Evolutionary conservation across 2,113 vertebrate genomes (phyloP), one percentile per base, ranked within the genome.

Genomic region (Pleuronectes platessa): DNA sequence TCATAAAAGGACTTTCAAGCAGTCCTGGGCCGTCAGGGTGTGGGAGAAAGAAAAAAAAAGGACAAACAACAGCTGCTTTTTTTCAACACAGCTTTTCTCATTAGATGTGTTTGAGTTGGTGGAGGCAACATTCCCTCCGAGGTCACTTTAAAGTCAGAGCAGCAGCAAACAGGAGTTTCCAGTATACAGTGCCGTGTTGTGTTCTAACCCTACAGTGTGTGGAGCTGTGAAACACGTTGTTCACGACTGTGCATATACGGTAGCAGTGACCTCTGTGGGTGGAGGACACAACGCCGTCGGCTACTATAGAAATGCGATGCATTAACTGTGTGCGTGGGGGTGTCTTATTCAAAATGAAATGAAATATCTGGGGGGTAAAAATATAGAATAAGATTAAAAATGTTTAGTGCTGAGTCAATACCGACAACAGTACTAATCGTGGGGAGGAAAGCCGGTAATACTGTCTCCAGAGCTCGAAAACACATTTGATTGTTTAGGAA

Each of bases 121-220:
- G 11, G 31, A 42, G 5, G 11, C 2, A 10, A 53, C 24, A 24
- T 26, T n/a, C 10, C 15, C 40, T 15, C 8, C 3, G 23, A 64
- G 59, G 62, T 76, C 15, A 62, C n/a, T n/a, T 27, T 65, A 11
- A 71, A 42, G 53, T 51, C 61, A n/a, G 15, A 55, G 42, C 13
- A 13, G 17, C 20, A 14, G 15, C 17, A 62, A 42, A 62, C 55
- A 60, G 7, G 31, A 66, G 40, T 42, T n/a, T 61, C 15, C 11
- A 31, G 58, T 2, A 53, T 21, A 63, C 24, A 26, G 26, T 10
- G 18, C 5, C 35, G 8, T n/a, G 45, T 5, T 21, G 31, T 42
- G 27, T 27, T 27, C 5, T 27, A 4, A 4, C 0, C 47, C 18
- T 40, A 51, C 45, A 18, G 27, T 4, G 13, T 15, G 14, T 12